Conservation (phyloP, 2,888 invertebrate genomes). For the Coleophora flavipennella region DNA sequence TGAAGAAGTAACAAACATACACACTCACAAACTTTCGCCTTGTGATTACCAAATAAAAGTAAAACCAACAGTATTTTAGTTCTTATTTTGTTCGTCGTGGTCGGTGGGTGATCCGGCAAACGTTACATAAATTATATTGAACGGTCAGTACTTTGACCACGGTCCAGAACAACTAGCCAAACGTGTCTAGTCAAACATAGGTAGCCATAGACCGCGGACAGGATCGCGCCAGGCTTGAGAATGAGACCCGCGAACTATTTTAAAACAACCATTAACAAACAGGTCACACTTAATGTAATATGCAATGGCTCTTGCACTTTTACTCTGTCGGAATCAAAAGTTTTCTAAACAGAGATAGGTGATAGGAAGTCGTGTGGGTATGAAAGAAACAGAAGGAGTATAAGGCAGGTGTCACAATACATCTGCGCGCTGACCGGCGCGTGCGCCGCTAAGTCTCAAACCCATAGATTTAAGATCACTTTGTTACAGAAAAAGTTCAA, state of each 20-base stretch:
- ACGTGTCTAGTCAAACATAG: constrained; percentile 45
- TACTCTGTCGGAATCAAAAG: constrained; percentile 57
- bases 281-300: constrained; percentile 56
- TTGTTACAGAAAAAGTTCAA: too few species aligned
- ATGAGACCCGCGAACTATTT: constrained; percentile 52
- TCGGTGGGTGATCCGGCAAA: constrained; percentile 22
- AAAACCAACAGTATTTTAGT: too few species aligned
- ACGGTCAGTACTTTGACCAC: constrained; percentile 26
- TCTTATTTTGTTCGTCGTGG: neutral
- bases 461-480: too few species aligned
- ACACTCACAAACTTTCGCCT: too few species aligned
- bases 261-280: constrained; percentile 59
- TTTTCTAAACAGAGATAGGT: constrained; percentile 33
- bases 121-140: constrained; percentile 28
- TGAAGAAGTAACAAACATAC: too few species aligned
- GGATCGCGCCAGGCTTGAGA: constrained; percentile 47
- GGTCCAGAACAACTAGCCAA: constrained; percentile 43
- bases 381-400: constrained; percentile 34
- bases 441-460: constrained; percentile 40
- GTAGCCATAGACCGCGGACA: constrained; percentile 44
- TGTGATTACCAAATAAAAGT: too few species aligned
- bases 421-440: constrained; percentile 63
- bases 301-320: constrained; percentile 45
- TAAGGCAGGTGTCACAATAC: constrained; percentile 63
- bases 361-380: constrained; percentile 29